Evolutionary conservation across 2,113 vertebrate genomes (phyloP), one percentile per base, ranked within the genome.

Genomic region (Panurus biarmicus): DNA sequence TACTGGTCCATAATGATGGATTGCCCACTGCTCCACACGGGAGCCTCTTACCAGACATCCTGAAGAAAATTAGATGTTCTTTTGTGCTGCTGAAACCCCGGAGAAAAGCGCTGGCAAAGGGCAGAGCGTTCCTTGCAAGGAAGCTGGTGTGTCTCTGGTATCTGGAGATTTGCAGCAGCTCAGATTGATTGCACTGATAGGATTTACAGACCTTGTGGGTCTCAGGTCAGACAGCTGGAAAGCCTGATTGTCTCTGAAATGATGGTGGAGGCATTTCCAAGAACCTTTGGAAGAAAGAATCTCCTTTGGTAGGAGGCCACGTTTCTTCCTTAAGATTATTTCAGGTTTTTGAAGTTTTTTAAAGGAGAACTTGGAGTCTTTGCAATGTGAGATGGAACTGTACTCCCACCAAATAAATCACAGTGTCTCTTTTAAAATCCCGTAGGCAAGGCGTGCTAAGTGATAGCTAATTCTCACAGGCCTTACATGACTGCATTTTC

Each of bases 321-420:
- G 11, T 83, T 77, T 74, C 72, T 87, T 83, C 56, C 47, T 69
- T 77, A 35, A n/a, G 56, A 51, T 80, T 38, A 38, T 83, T 85
- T 70, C 31, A 35, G 1, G 38, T 67, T 86, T 79, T 54, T 7
- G 0, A 69, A 66, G 33, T 69, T 94, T 75, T 93, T 91, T 51
- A 60, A 77, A 83, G 51, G 67, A 85, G 81, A 62, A n/a, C 48
- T 91, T 8, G 0, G 23, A 45, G 26, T n/a, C 45, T 94, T 89
- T 85, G 77, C 80, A 64, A 29, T 2, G 33, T 70, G 69, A 94
- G 71, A 51, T 85, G 84, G 74, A 94, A 28, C 18, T 64, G 50
- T n/a, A 25, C 20, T 93, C 53, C 90, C 60, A 79, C 56, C 95
- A 92, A 89, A 84, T 92, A 91, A 94, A 92, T 93, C 79, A 84